Evolutionary conservation across 2,797 vertebrate genomes (phyloP).

Genomic region (Amphiprion clarkii): DNA sequence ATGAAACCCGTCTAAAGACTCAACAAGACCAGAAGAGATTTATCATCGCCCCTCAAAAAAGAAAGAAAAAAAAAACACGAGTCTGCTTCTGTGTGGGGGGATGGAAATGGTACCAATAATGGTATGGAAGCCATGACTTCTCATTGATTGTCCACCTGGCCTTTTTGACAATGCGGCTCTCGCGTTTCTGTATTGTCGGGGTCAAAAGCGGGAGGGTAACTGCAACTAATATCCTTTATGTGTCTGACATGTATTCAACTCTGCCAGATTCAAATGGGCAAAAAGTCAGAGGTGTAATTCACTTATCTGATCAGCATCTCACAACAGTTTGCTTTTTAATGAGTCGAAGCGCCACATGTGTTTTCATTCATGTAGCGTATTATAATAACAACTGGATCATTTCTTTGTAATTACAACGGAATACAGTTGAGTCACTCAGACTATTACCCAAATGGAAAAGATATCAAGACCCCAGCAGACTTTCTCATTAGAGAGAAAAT

Average conservation of each 20-base stretch:
- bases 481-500: slow-evolving; percentile 64
- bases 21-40: slow-evolving; percentile 52
- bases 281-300: slow-evolving; percentile 38
- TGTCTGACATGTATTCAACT: slow-evolving; percentile 24
- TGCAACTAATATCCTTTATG: slow-evolving; percentile 30
- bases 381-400: slow-evolving; percentile 53
- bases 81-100: slow-evolving; percentile 38
- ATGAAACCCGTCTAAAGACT: slow-evolving; percentile 55
- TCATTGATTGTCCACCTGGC: slow-evolving; percentile 69
- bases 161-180: slow-evolving; percentile 53
- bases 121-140: slow-evolving; percentile 62
- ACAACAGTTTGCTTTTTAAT: slow-evolving; percentile 36
- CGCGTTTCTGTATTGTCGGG: slow-evolving; percentile 52
- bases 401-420: slow-evolving; percentile 63
- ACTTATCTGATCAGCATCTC: slow-evolving; percentile 41
- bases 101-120: slow-evolving; percentile 60
- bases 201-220: slow-evolving; percentile 56
- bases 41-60: slow-evolving; percentile 43
- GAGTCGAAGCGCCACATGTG: slow-evolving; percentile 51
- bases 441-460: slow-evolving; percentile 59
- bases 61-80: background rate
- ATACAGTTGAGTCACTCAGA: slow-evolving; percentile 58
- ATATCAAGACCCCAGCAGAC: slow-evolving; percentile 61
- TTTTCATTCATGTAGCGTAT: slow-evolving; percentile 56
- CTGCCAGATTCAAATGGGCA: slow-evolving; percentile 23